Percentiles rank a stretch among this genome's conserved stretches.
These are phyloP conservation scores for Villa cingulata DNA, from an alignment of 2,888 invertebrate genomes.

Conservation along the genomic window DNA sequence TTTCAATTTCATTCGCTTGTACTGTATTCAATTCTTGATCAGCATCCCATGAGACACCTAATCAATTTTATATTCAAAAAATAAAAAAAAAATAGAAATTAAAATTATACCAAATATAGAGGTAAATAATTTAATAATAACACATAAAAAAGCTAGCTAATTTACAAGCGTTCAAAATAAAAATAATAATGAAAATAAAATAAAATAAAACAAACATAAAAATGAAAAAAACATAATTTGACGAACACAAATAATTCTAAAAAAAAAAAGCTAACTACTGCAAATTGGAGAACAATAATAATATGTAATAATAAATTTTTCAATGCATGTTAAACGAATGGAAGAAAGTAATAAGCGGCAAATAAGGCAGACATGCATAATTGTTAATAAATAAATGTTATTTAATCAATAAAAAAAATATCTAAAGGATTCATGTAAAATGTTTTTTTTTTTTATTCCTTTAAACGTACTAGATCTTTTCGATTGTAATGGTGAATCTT, in stretches of 20 bases:
- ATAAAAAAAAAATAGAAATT: background rate
- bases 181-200: background rate
- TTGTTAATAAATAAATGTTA: no score
- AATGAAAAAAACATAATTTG: no score
- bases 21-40: slow-evolving; percentile 51
- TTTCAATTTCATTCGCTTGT: slow-evolving; percentile 38
- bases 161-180: background rate
- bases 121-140: no score
- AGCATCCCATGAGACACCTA: slow-evolving; percentile 50
- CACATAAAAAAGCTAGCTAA: no score
- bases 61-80: background rate
- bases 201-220: background rate
- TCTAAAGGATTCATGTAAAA: no score
- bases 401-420: no score
- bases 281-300: no score
- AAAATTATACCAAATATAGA: no score
- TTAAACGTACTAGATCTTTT: slow-evolving; percentile 69
- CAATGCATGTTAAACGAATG: no score
- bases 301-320: no score
- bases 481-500: slow-evolving; percentile 72
- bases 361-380: background rate
- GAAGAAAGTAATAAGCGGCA: background rate
- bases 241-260: no score
- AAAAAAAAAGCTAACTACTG: no score
- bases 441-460: background rate